Conservation (phyloP, 2,888 invertebrate species). For the Sceliomorpha sp. region DNA sequence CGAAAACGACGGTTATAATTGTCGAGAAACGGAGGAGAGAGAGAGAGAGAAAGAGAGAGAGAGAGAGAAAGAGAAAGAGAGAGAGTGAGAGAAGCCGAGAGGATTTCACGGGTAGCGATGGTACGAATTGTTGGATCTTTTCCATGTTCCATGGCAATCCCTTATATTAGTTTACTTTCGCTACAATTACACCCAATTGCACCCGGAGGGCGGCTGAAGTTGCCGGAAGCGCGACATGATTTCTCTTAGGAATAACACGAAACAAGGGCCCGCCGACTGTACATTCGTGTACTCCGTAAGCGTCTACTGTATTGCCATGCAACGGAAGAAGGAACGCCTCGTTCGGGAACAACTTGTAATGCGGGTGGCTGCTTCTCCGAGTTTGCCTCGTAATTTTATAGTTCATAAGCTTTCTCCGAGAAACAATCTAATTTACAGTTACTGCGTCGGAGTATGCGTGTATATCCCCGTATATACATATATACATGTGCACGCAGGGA, state of each 20-base stretch:
- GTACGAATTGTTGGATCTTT: constrained; percentile 1
- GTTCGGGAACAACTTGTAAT: constrained; percentile 59
- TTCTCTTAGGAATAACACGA: constrained; percentile 66
- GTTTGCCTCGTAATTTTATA: constrained; percentile 23
- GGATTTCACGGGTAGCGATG: neutral
- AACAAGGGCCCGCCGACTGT: constrained; percentile 27
- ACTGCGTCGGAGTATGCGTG: neutral
- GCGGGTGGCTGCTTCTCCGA: constrained; percentile 16
- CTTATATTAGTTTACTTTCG: constrained; percentile 66
- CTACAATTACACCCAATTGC: constrained; percentile 67
- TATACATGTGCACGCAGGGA: neutral
- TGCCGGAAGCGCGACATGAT: constrained; percentile 65
- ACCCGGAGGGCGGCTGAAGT: constrained; percentile 62
- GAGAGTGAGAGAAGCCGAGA: too few species aligned
- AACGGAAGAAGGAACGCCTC: constrained; percentile 30
- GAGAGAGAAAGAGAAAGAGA: too few species aligned
- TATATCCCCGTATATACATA: neutral
- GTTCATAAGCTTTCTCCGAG: constrained; percentile 17
- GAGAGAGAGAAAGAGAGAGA: too few species aligned
- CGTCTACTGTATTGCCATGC: constrained; percentile 31
- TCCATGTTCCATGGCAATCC: constrained; percentile 17
- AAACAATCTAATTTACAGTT: constrained; percentile 12
- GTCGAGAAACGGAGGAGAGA: too few species aligned
- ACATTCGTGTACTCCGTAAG: constrained; percentile 18
- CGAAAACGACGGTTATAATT: too few species aligned